Evolutionary conservation across 1,140 invertebrate species (phyloP), one percentile per base, ranked within the genome.

Genomic region (Brachionus rotundiformis): DNA sequence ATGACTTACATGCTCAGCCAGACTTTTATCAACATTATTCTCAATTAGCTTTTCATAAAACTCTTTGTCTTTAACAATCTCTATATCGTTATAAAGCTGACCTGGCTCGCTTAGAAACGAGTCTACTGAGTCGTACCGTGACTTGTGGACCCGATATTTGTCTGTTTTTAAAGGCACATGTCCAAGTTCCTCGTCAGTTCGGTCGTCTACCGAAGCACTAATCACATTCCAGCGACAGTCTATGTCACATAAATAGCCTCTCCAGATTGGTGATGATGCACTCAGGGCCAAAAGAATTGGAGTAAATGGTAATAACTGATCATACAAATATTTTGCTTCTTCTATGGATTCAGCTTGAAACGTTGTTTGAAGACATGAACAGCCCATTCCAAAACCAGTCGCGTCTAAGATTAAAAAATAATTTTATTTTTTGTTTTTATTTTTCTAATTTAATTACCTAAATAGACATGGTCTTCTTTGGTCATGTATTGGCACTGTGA

Each of bases 311-410:
- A 96, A 93, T 6, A 99, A 90, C 86, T 99, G 97, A 88, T 99
- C 98, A 86, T 99, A 99, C 0, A 99, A 90, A 25, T 92, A 93
- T 82, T 95, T 90, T 4, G 96, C 98, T 90, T 99, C 98, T 54
- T 91, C 90, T 47, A 99, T 96, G 86, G 98, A 98, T 87, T 95
- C 98, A 0, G 98, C 96, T 89, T 97, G 94, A 85, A 90, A 90
- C 19, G 90, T 90, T 25, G 96, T 89, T 88, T 99, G 98, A 8
- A 99, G 90, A 87, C 97, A 99, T 85, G 94, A 98, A 86, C 94
- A 96, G 36, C 97, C 97, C 98, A 99, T 99, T 47, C 98, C 98
- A 88, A 99, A 99, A 36, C 95, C 96, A 96, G 99, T 99, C 0
- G 95, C 94, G 88, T 99, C 97, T 92, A 91, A 49, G 88, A 89